Evolutionary conservation across 2,888 invertebrate genomes (phyloP), one percentile per base, ranked within the genome.

Genomic region (Drosophila acutilabella): DNA sequence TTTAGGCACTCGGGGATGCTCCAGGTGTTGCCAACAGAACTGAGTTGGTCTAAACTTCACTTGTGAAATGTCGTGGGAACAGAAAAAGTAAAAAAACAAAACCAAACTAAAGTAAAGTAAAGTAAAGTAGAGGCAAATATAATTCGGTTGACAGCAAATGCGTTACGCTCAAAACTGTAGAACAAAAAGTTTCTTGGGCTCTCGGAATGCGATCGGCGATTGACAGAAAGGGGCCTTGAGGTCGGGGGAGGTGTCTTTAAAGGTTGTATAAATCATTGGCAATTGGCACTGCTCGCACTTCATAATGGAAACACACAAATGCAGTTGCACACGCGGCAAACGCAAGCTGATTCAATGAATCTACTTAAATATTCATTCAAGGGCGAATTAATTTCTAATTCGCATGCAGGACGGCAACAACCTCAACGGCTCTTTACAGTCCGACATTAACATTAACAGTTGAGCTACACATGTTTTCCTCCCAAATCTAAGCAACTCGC

Each of bases 391-490:
- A 91, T 90, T 88, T 90, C 90, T 83, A 91, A 90, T 90, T 89
- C 90, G 85, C 88, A 89, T 84, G 89, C 91, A 86, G 80, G 81
- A 82, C 89, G 88, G 80, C 89, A 75, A 65, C 77, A 59, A 56
- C 44, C 59, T 58, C 52, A 51, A 40, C 71, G 79, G 57, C 70
- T 76, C 69, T 47, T 72, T 72, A 73, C 79, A 78, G 74, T 62
- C 78, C 78, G 70, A 74, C 78, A 78, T 74, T 69, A 73, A 76
- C 78, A 90, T 90, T 88, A 90, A 81, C 89, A 90, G 87, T 89
- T 89, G 80, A 85, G 85, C 81, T 90, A 91, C 90, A 90, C 89
- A 79, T 90, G 90, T 90, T 90, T 90, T 90, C 77, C 79, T 80
- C 82, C 81, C 84, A 90, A 91, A 91, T 90, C 90, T 83, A 85